Evolutionary conservation across 2,888 invertebrate genomes (phyloP).

Genomic region (Carabus problematicus): DNA sequence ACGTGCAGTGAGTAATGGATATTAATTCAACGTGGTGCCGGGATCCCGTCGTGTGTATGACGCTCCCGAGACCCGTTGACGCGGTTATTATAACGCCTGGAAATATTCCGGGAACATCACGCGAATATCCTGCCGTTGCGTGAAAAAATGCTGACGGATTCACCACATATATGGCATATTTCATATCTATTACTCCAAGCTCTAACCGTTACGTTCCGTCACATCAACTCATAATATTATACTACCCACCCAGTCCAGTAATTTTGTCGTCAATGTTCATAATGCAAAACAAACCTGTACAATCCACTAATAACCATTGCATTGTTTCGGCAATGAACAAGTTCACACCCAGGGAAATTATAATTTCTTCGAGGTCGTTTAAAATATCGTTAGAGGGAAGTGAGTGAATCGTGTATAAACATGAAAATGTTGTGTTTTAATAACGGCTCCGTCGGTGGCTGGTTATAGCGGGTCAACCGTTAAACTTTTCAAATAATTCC

Average conservation of each 20-base stretch:
- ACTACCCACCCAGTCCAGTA: too few species aligned
- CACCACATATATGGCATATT: too few species aligned
- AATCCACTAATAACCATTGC: slow-evolving; percentile 24
- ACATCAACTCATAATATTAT: too few species aligned
- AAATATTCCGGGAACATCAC: not conserved
- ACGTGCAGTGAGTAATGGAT: slow-evolving; percentile 14
- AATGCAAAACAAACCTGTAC: not conserved
- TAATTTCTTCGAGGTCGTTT: slow-evolving; percentile 17
- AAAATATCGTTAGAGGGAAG: slow-evolving; percentile 18
- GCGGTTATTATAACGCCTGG: slow-evolving; percentile 2
- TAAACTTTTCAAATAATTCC: slow-evolving; percentile 25
- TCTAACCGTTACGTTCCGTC: too few species aligned
- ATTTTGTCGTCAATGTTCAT: too few species aligned
- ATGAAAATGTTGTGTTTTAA: too few species aligned
- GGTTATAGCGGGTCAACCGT: not conserved
- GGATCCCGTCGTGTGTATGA: not conserved
- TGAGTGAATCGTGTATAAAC: slow-evolving; percentile 1
- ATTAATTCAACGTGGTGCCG: slow-evolving; percentile 1
- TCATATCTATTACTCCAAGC: too few species aligned
- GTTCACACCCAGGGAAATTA: slow-evolving; percentile 10
- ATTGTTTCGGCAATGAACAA: slow-evolving; percentile 37
- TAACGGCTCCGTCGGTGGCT: not conserved
- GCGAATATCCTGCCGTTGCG: not conserved
- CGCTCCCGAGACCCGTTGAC: slow-evolving; percentile 3
- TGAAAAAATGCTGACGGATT: not conserved